phyloP scores from a whole-genome alignment of 2,797 vertebrate genomes.

The Gymnothorax reevesii region DNA sequence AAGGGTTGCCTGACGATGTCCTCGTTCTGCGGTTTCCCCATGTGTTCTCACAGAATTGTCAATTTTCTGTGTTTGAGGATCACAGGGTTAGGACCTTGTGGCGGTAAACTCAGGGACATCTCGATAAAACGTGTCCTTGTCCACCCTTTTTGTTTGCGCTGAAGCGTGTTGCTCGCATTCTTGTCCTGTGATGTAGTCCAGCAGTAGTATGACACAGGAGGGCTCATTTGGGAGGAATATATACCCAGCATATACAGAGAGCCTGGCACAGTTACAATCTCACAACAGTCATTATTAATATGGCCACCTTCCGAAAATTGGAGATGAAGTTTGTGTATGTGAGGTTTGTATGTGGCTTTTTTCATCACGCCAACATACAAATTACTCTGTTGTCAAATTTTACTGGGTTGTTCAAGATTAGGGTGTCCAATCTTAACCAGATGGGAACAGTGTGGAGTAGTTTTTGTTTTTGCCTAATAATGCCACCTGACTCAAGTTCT shows the following conservation, averaged over 20 bases:
- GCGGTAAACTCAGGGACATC: neutral
- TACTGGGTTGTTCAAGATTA: no score
- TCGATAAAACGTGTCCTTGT: conserved; percentile 36
- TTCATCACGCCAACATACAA: no score
- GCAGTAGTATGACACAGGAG: neutral
- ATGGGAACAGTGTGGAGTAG: neutral
- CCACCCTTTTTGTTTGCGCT: conserved; percentile 36
- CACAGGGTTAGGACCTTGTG: neutral
- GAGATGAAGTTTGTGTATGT: neutral
- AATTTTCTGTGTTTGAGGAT: conserved; percentile 13
- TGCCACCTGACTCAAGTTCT: neutral
- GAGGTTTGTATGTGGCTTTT: neutral
- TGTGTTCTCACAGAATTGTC: neutral
- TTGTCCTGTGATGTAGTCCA: conserved; percentile 23
- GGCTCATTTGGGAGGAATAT: neutral
- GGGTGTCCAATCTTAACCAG: no score
- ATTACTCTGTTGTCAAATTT: neutral
- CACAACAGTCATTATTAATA: neutral
- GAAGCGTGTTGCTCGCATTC: conserved; percentile 21
- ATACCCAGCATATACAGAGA: neutral
- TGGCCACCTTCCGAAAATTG: neutral
- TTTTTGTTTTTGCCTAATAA: neutral
- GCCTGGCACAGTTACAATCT: neutral
- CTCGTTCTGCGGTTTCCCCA: neutral
- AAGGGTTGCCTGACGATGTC: neutral